Conservation (phyloP, 2,113 vertebrate genomes). For the Sphyrna mokarran region DNA sequence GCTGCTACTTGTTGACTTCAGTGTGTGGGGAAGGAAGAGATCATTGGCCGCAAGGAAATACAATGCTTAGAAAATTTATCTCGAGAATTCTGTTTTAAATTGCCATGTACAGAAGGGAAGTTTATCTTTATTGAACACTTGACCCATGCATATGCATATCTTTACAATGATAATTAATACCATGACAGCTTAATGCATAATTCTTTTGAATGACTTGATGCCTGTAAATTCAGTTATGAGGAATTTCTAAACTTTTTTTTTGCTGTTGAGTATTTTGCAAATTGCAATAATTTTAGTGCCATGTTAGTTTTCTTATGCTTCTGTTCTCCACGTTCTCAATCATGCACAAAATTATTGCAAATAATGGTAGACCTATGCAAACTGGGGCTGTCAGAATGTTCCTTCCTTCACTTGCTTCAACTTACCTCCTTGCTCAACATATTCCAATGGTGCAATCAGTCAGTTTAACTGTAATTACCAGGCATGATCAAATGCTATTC, state of each 20-base stretch:
- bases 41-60: not conserved
- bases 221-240: not conserved
- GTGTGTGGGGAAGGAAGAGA: not conserved
- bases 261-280: not conserved
- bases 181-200: not conserved
- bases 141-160: not conserved
- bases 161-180: not conserved
- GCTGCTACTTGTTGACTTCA: not conserved
- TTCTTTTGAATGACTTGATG: not conserved
- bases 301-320: not conserved
- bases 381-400: not conserved
- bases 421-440: not conserved
- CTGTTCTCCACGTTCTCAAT: not conserved
- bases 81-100: not conserved
- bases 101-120: not conserved
- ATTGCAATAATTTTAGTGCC: not conserved
- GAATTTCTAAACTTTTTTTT: not conserved
- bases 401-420: not conserved
- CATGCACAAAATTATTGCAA: not conserved
- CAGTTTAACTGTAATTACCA: not conserved
- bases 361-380: not conserved
- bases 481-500: not conserved
- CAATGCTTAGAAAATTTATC: too few relatives aligned
- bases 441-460: not conserved
- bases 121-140: not conserved